phyloP scores from a whole-genome alignment of 2,113 vertebrate genomes.

The Petrocephalus microphthalmus region DNA sequence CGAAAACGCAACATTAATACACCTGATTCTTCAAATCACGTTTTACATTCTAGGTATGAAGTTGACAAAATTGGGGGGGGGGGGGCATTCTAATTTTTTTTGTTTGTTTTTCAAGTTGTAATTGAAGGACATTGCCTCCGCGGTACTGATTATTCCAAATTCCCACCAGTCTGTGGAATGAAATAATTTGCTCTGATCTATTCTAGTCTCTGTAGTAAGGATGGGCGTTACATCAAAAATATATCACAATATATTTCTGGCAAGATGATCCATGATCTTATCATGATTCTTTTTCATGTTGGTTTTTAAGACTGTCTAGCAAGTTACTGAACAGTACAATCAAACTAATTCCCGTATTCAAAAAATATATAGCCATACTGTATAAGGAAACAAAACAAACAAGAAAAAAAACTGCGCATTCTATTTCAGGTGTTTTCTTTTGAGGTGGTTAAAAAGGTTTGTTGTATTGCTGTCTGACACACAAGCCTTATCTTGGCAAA shows the following conservation, averaged over 20 bases:
- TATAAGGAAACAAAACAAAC: background rate
- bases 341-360: background rate
- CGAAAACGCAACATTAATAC: background rate
- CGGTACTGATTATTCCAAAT: background rate
- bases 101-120: background rate
- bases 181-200: background rate
- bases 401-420: background rate
- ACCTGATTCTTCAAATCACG: background rate
- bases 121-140: background rate
- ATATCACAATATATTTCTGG: background rate
- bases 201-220: background rate
- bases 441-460: background rate
- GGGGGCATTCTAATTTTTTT: background rate
- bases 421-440: background rate
- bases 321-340: background rate
- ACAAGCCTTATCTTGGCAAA: background rate
- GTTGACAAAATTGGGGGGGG: background rate
- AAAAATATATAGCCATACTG: background rate
- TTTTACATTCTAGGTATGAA: background rate
- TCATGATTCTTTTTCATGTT: background rate
- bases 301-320: background rate
- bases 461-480: background rate
- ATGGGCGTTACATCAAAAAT: background rate
- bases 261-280: background rate
- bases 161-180: background rate